Evolutionary conservation across 2,888 invertebrate species (phyloP).

Genomic region (Agrotis clavis): DNA sequence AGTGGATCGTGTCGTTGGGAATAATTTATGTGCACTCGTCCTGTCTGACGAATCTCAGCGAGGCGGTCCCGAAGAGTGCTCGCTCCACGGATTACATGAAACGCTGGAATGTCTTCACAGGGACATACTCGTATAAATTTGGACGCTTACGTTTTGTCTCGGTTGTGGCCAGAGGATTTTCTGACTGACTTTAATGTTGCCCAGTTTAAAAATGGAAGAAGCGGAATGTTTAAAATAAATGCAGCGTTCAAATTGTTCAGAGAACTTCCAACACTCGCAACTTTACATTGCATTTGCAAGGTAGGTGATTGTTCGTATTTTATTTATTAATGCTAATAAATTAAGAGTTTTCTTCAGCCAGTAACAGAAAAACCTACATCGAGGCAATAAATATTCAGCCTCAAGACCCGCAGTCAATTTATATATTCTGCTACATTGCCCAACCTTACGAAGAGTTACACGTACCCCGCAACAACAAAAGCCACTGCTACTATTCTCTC

Average conservation of each 20-base stretch:
- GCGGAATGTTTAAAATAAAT: conserved; percentile 21
- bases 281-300: not conserved
- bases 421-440: conserved; percentile 37
- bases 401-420: conserved; percentile 24
- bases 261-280: not conserved
- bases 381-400: conserved; percentile 29
- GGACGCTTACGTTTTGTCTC: conserved; percentile 24
- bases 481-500: conserved; percentile 29
- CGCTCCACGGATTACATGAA: conserved; percentile 56
- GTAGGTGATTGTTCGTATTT: not conserved
- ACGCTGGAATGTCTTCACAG: conserved; percentile 49
- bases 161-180: conserved; percentile 19
- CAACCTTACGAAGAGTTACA: conserved; percentile 7
- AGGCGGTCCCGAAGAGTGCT: conserved; percentile 25
- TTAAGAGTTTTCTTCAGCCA: conserved; percentile 3
- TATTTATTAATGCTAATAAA: conserved; percentile 13
- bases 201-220: conserved; percentile 7
- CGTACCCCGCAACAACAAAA: conserved; percentile 23
- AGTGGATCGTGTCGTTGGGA: conserved; percentile 69
- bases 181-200: conserved; percentile 13
- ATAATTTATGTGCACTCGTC: conserved; percentile 78
- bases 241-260: conserved; percentile 16
- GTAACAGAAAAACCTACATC: conserved; percentile 2
- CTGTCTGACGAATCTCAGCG: conserved; percentile 72
- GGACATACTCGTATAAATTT: conserved; percentile 42